Evolutionary conservation across 2,888 invertebrate species (phyloP), one percentile per base, ranked within the genome.

Genomic region (Lepetodrilus schrolli): DNA sequence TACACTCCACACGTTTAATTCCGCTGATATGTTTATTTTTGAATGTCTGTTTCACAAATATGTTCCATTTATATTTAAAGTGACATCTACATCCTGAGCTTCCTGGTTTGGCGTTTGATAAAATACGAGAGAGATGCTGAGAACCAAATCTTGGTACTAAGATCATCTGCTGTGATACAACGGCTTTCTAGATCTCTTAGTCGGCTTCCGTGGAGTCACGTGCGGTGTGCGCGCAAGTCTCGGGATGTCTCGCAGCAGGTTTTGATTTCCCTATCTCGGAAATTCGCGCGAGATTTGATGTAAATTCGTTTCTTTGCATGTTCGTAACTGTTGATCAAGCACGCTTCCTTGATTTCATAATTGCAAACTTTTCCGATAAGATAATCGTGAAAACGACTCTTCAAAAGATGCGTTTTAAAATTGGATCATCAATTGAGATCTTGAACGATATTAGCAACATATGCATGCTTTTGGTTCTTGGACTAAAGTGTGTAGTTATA

Each of bases 261-360:
- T 58, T 58, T 58, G 58, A 58, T 58, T 58, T 58, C 58, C 58
- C 30, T 58, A 58, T 58, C 58, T 58, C 58, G 58, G 58, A 34
- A 58, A 58, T 58, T 58, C 58, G 20, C 58, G 58, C 30, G 58
- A 34, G 58, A 58, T 30, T 58, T 58, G 34, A 30, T 30, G 58
- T 30, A 30, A 58, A 58, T 30, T 26, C 58, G 17, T 26, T 58
- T 58, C 58, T 58, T 58, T 58, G 34, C 58, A 58, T 30, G 34
- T 21, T 17, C 30, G 23, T 34, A 58, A 58, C 58, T 26, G 34
- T 26, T 58, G 8, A 34, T 30, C 17, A 58, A 58, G 26, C 58
- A 58, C 10, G 30, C n/a, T 4, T 17, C 30, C 26, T 34, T 30
- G 58, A 58, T 58, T 58, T 30, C 34, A 30, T 34, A 58, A 58